Evolutionary conservation across 2,888 invertebrate genomes (phyloP).

Genomic region (Neocrepidodera transversa): DNA sequence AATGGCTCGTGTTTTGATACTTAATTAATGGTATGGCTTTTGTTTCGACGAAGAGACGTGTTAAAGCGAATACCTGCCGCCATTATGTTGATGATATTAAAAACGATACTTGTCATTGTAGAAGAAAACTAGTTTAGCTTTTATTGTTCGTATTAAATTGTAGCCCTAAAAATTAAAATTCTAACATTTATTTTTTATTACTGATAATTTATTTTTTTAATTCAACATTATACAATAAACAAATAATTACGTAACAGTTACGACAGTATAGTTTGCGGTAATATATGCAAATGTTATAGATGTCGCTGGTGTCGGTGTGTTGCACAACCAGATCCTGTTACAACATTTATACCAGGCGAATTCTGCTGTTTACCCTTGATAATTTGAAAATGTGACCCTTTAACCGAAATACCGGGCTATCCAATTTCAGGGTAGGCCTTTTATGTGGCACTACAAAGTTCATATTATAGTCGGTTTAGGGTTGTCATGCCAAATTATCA

Average conservation of each 20-base stretch:
- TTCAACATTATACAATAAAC: no score
- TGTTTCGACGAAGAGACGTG: slow-evolving; percentile 11
- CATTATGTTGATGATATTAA: slow-evolving; percentile 9
- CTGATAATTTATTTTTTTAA: no score
- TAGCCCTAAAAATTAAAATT: no score
- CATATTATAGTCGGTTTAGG: slow-evolving; percentile 31
- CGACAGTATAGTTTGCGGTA: neutral
- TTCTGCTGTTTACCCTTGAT: slow-evolving; percentile 26
- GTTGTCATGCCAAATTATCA: slow-evolving; percentile 34
- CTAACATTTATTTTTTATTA: no score
- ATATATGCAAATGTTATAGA: slow-evolving; percentile 12
- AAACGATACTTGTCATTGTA: neutral
- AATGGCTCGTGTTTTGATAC: slow-evolving; percentile 25
- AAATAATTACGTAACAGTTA: slow-evolving; percentile 1
- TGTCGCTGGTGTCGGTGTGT: no score
- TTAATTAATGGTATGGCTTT: slow-evolving; percentile 21
- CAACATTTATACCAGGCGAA: slow-evolving; percentile 4
- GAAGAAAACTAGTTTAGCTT: no score
- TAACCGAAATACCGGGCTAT: slow-evolving; percentile 33
- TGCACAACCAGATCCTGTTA: slow-evolving; percentile 12
- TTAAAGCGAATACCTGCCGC: slow-evolving; percentile 11
- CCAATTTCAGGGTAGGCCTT: slow-evolving; percentile 37
- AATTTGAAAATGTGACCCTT: slow-evolving; percentile 32
- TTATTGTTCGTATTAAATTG: no score
- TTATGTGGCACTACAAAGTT: slow-evolving; percentile 33